Conservation (phyloP, 1,140 invertebrate genomes). For the Phortica variegata region DNA sequence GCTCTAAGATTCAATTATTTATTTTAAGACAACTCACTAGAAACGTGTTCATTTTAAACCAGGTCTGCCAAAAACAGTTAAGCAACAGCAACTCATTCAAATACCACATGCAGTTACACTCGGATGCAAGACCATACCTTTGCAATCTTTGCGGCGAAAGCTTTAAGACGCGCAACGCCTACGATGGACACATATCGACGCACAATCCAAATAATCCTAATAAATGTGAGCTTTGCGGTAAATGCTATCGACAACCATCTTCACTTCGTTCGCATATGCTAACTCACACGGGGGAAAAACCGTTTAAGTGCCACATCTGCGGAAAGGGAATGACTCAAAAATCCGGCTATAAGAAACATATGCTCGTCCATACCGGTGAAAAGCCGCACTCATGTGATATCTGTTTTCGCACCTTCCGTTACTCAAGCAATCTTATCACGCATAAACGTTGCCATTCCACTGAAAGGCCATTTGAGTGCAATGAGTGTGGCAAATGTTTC, state of each 20-base stretch:
- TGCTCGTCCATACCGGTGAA: slow-evolving; percentile 44
- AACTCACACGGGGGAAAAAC: slow-evolving; percentile 36
- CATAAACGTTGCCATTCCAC: slow-evolving; percentile 64
- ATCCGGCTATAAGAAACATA: slow-evolving; percentile 45
- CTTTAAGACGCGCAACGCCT: slow-evolving; percentile 43
- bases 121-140: slow-evolving; percentile 33
- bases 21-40: no score
- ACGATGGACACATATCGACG: slow-evolving; percentile 35
- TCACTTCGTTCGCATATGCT: slow-evolving; percentile 33
- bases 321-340: slow-evolving; percentile 44
- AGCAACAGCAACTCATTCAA: slow-evolving; percentile 43
- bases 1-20: background rate
- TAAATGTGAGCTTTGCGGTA: slow-evolving; percentile 28
- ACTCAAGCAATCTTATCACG: slow-evolving; percentile 47
- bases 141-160: slow-evolving; percentile 32
- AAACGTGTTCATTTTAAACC: no score
- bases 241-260: slow-evolving; percentile 34
- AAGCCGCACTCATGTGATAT: slow-evolving; percentile 34
- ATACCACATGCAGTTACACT: slow-evolving; percentile 52
- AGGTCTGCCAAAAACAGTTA: slow-evolving; percentile 38
- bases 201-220: slow-evolving; percentile 38
- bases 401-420: slow-evolving; percentile 31
- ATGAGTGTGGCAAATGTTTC: slow-evolving; percentile 64
- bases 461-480: slow-evolving; percentile 58
- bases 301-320: slow-evolving; percentile 32